phyloP scores from a whole-genome alignment of 2,888 invertebrate genomes.

The Galerucella calmariensis region DNA sequence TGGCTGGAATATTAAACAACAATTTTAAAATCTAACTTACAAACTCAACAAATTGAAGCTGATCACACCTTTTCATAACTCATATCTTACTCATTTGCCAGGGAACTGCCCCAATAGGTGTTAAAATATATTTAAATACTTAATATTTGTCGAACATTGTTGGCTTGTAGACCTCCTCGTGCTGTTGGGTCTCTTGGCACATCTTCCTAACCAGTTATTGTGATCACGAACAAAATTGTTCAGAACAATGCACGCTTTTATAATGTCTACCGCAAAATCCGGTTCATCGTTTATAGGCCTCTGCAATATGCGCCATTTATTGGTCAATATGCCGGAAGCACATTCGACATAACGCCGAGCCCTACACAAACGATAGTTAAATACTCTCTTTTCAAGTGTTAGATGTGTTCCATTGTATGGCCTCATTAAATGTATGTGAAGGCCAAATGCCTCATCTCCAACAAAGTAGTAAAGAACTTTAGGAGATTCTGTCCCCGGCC shows the following conservation, averaged over 20 bases:
- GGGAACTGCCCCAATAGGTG: constrained; percentile 7
- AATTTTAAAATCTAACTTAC: constrained; percentile 5
- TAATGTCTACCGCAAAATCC: constrained; percentile 47
- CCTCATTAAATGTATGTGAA: constrained; percentile 33
- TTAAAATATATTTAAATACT: constrained; percentile 27
- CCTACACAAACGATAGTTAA: constrained; percentile 42
- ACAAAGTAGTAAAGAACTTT: constrained; percentile 32
- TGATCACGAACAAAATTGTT: constrained; percentile 43
- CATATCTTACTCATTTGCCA: constrained; percentile 25
- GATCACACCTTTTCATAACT: constrained; percentile 22
- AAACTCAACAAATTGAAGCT: constrained; percentile 13
- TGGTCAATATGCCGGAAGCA: constrained; percentile 44
- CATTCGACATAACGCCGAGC: constrained; percentile 52
- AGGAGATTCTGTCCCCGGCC: constrained; percentile 24
- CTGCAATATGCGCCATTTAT: constrained; percentile 54
- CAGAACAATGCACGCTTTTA: constrained; percentile 49
- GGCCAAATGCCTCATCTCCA: constrained; percentile 42
- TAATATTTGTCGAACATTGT: constrained; percentile 25
- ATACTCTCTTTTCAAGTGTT: constrained; percentile 34
- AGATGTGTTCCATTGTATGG: constrained; percentile 39
- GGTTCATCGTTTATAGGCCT: constrained; percentile 40
- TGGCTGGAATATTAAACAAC: constrained; percentile 14
- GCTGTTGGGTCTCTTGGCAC: constrained; percentile 23
- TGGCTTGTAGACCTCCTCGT: constrained; percentile 25
- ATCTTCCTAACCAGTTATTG: constrained; percentile 27